These are phyloP conservation scores for Conchocele bisecta DNA, from an alignment of 2,888 invertebrate species.

Conservation along the genomic window DNA sequence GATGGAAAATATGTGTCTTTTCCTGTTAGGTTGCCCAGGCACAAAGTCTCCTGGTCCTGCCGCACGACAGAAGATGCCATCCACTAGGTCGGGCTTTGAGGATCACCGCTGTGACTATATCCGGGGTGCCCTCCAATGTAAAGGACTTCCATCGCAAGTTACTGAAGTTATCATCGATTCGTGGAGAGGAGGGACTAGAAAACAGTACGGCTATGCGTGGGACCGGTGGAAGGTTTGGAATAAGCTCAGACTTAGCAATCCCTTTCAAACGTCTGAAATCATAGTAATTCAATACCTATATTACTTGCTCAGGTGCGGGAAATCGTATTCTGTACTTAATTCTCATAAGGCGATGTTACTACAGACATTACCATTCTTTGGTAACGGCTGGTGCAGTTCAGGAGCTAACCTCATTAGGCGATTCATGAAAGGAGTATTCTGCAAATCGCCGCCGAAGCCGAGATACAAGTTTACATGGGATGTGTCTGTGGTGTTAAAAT, in stretches of 20 bases:
- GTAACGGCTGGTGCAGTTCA: background rate
- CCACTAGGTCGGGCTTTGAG: slow-evolving; percentile 14
- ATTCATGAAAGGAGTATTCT: slow-evolving; percentile 38
- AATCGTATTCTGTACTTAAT: background rate
- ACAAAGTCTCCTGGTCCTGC: slow-evolving; percentile 24
- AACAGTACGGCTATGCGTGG: slow-evolving; percentile 43
- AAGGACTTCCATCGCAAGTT: slow-evolving; percentile 37
- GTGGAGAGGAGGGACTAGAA: slow-evolving; percentile 31
- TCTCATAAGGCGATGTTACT: slow-evolving; percentile 25
- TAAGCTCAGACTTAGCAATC: slow-evolving; percentile 25
- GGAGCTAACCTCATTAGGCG: slow-evolving; percentile 18
- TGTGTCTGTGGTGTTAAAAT: slow-evolving; percentile 20
- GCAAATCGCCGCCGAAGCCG: slow-evolving; percentile 9
- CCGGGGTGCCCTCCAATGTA: slow-evolving; percentile 26
- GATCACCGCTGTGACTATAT: slow-evolving; percentile 27
- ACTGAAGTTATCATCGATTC: slow-evolving; percentile 5
- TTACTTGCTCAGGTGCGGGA: background rate
- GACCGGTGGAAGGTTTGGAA: slow-evolving; percentile 42
- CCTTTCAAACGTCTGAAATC: slow-evolving; percentile 27
- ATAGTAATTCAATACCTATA: slow-evolving; percentile 19
- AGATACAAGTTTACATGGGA: slow-evolving; percentile 26
- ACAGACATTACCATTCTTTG: slow-evolving; percentile 28
- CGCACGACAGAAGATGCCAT: slow-evolving; percentile 28
- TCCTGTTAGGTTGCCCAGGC: slow-evolving; percentile 40
- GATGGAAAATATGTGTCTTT: slow-evolving; percentile 23